Evolutionary conservation across 2,888 invertebrate genomes (phyloP).

Genomic region (Conomelus anceps): DNA sequence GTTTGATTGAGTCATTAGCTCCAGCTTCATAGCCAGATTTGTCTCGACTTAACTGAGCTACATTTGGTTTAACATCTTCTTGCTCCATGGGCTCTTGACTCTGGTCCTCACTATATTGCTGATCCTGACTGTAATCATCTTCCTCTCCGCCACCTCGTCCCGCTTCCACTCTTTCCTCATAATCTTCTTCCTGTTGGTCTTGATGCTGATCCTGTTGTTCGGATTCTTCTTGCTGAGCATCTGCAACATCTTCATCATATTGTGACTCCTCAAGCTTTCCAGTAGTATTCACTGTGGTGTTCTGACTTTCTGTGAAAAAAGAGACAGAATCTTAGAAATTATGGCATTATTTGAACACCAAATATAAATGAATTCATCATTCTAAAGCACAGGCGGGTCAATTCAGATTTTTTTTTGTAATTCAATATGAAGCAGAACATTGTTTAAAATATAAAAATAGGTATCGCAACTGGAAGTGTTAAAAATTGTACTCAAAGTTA

Average conservation of each 20-base stretch:
- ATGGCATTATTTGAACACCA: not conserved
- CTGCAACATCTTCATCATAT: conserved; percentile 1
- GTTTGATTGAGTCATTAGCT: not conserved
- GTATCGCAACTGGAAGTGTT: too few relatives aligned
- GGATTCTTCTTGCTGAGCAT: conserved; percentile 4
- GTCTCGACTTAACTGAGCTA: not conserved
- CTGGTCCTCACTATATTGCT: not conserved
- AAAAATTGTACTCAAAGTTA: too few relatives aligned
- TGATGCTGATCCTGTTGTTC: conserved; percentile 7
- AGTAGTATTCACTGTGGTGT: not conserved
- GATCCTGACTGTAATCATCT: conserved; percentile 9
- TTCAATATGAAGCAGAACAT: too few relatives aligned
- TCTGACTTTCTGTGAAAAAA: not conserved
- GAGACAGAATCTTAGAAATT: not conserved
- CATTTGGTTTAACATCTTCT: conserved; percentile 31
- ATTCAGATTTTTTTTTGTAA: too few relatives aligned
- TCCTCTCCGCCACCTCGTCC: conserved; percentile 24
- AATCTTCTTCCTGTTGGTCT: conserved; percentile 21
- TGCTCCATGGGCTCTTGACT: conserved; percentile 13
- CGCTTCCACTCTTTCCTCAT: conserved; percentile 21
- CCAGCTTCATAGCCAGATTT: not conserved
- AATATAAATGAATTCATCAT: too few relatives aligned
- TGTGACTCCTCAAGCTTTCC: conserved; percentile 10
- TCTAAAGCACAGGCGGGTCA: too few relatives aligned
- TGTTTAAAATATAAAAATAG: too few relatives aligned